phyloP scores from a whole-genome alignment of 2,113 vertebrate species.

The Glaucomys volans region DNA sequence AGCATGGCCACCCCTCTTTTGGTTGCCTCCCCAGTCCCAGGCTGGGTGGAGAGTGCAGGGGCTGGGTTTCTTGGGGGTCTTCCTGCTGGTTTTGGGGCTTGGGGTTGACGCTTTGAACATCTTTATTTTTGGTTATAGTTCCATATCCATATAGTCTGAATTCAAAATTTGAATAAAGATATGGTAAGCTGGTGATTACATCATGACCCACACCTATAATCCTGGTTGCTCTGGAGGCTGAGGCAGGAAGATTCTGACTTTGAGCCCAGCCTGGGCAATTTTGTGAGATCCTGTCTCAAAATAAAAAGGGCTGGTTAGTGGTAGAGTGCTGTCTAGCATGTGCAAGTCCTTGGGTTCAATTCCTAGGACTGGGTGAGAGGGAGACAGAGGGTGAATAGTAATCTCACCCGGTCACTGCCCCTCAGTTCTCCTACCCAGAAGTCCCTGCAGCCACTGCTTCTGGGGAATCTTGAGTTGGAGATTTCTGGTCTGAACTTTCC shows the following conservation, averaged over 20 bases:
- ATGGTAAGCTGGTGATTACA: background rate
- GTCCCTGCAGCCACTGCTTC: background rate
- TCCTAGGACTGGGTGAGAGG: too few relatives aligned
- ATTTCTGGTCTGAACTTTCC: background rate
- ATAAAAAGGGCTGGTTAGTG: too few relatives aligned
- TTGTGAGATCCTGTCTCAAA: too few relatives aligned
- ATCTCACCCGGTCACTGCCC: background rate
- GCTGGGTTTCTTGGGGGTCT: background rate
- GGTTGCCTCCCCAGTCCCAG: background rate
- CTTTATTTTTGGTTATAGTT: constrained; percentile 7
- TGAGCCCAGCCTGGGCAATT: background rate
- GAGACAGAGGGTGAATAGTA: background rate
- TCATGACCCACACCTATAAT: too few relatives aligned
- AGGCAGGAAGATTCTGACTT: background rate
- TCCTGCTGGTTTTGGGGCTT: background rate
- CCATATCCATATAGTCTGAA: background rate
- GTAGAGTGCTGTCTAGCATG: too few relatives aligned
- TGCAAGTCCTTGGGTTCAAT: too few relatives aligned
- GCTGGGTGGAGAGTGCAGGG: background rate
- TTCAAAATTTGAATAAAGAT: background rate
- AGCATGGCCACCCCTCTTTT: rapidly evolving
- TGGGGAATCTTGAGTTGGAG: background rate
- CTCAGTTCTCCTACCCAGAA: background rate
- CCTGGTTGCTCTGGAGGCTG: background rate
- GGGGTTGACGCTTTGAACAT: background rate